Percentiles rank a stretch among this genome's conserved stretches.
Evolutionary conservation across 2,888 invertebrate species (phyloP).

Genomic region (Lottia gigantea): DNA sequence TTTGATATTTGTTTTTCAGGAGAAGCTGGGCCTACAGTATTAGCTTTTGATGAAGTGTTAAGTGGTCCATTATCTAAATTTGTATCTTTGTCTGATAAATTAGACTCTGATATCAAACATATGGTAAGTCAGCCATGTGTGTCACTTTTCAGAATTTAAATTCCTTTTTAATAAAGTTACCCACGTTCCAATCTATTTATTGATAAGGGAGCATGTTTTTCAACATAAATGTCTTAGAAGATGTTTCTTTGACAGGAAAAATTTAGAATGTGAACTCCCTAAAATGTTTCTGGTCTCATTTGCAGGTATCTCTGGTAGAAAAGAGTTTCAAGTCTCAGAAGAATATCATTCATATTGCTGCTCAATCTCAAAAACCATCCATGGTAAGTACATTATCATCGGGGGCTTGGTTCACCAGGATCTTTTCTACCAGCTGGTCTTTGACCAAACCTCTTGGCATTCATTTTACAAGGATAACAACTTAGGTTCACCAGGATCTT

Average conservation of each 20-base stretch:
- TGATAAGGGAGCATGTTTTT: too few relatives aligned
- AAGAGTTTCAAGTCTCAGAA: neutral
- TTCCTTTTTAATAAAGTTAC: too few relatives aligned
- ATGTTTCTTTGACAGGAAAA: too few relatives aligned
- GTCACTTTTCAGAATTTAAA: too few relatives aligned
- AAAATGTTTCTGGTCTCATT: neutral
- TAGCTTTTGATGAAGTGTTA: slow-evolving; percentile 63
- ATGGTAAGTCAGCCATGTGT: slow-evolving; percentile 40
- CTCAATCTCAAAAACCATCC: slow-evolving; percentile 3
- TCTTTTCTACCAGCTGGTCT: too few relatives aligned
- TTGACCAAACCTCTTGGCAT: too few relatives aligned
- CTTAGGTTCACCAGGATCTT: too few relatives aligned
- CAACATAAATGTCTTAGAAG: too few relatives aligned
- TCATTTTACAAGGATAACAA: too few relatives aligned
- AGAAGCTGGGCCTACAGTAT: slow-evolving; percentile 53
- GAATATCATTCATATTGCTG: neutral
- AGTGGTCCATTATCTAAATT: slow-evolving; percentile 82
- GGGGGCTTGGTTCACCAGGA: too few relatives aligned
- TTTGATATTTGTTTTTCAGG: slow-evolving; percentile 24
- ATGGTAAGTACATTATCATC: neutral
- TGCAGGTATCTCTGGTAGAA: neutral
- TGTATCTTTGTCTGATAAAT: slow-evolving; percentile 80
- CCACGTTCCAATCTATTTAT: too few relatives aligned
- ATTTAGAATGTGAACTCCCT: too few relatives aligned
- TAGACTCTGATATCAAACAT: slow-evolving; percentile 70